Conservation (phyloP, 35 echinoderm and acorn worm genomes). For the Stichopus chloronotus region DNA sequence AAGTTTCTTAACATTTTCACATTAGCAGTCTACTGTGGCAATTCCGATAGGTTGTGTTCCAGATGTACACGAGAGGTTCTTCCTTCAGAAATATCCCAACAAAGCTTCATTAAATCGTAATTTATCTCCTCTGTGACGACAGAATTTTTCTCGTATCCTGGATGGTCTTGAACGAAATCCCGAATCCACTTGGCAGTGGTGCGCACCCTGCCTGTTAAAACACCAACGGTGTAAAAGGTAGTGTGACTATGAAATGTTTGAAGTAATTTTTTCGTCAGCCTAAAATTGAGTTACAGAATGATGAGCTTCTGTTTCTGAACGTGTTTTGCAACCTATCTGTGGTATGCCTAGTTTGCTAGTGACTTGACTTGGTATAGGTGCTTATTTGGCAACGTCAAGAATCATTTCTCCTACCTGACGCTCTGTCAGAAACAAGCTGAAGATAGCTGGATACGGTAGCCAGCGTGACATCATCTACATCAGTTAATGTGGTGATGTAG, state of each 20-base stretch:
- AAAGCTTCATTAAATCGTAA: constrained; percentile 78
- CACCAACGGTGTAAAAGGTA: not conserved
- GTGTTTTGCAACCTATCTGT: too few relatives aligned
- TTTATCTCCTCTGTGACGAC: constrained; percentile 78
- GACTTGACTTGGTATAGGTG: too few relatives aligned
- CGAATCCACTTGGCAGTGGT: constrained; percentile 87
- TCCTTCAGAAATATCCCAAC: constrained; percentile 72
- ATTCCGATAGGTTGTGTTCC: too few relatives aligned
- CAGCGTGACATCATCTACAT: constrained; percentile 77
- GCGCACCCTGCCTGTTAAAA: constrained; percentile 62
- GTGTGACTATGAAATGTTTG: not conserved
- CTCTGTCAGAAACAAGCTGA: constrained; percentile 79
- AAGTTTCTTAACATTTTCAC: too few relatives aligned
- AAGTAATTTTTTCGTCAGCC: not conserved
- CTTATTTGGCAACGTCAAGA: too few relatives aligned
- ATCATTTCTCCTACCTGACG: constrained; percentile 65
- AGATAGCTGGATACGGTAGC: constrained; percentile 84
- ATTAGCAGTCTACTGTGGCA: too few relatives aligned
- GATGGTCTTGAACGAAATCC: constrained; percentile 77
- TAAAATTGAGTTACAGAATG: too few relatives aligned
- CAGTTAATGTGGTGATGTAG: constrained; percentile 75
- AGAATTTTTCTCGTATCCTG: constrained; percentile 83
- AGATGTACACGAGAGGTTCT: not conserved
- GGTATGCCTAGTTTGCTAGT: too few relatives aligned
- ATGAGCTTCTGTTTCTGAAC: too few relatives aligned